Base-by-base conservation (phyloP, 2,113 vertebrate genomes). In the Oncorhynchus keta region DNA sequence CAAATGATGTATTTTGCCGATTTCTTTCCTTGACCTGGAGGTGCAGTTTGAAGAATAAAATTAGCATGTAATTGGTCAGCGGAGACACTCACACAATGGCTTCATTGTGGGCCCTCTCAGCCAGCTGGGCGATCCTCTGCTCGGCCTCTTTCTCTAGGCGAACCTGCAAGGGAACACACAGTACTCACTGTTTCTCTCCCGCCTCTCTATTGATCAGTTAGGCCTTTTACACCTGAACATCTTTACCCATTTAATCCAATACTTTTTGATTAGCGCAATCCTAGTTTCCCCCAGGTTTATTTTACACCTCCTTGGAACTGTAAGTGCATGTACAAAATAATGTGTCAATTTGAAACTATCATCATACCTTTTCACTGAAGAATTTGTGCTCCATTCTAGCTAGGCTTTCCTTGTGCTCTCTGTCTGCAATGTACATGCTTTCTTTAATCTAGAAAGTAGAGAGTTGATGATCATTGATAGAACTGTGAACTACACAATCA, bases 291-390 rank as follows among this genome's bases (percentile, higher is more conserved):
- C 16, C 59, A 22, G 11, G 59, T 62, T 62, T 4, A n/a, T 62
- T 62, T n/a, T 24, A 55, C 12, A 11, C 59, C 59, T 57, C 55
- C 55, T 62, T 24, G n/a, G n/a, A 22, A 62, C 7, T 62, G 18
- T 62, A 22, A 8, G n/a, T 62, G 13, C n/a, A 22, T 62, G 59
- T 24, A 24, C 7, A 62, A n/a, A 62, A 62, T 62, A 22, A 62
- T 22, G 59, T 22, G 7, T 24, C 13, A 2, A n/a, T 22, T n/a
- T 62, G n/a, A 24, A 62, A n/a, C 59, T 1, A 28, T 32, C 24
- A 14, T 11, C 16, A 5, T 93, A 97, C 95, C 95, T 96, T 97
- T 89, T 96, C 94, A 86, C 90, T 92, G 80, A 94, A 91, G 87
- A 96, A 97, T 26, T 78, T 94, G 68, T 76, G 80, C 89, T 96